A percentile compares a stretch with the other conserved stretches of the same genome.
Evolutionary conservation across 2,113 vertebrate species (phyloP).

Genomic region (Leucopsar rothschildi): DNA sequence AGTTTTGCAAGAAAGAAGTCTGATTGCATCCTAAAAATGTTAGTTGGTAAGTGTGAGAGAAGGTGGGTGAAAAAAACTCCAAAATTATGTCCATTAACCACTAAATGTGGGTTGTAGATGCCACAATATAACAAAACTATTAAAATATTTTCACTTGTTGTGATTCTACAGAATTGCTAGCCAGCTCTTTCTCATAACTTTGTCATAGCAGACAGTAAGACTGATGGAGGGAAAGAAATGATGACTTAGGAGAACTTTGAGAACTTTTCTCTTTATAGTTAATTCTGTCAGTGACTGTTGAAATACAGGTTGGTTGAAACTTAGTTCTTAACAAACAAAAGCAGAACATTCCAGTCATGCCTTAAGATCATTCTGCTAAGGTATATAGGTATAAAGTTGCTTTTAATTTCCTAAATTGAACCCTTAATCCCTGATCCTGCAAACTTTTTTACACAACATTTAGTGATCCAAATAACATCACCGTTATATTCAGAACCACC

Average conservation of each 20-base stretch:
- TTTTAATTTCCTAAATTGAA: background rate
- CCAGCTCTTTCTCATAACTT: background rate
- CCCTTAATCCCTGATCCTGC: background rate
- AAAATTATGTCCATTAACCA: background rate
- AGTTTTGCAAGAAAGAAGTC: background rate
- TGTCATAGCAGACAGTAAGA: background rate
- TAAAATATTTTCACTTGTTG: background rate
- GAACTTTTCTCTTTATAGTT: background rate
- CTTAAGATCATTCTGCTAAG: background rate
- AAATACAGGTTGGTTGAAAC: background rate
- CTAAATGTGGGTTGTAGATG: background rate
- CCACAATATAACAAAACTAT: background rate
- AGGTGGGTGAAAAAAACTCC: background rate
- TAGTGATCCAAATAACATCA: background rate
- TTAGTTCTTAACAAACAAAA: background rate
- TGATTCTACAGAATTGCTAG: background rate
- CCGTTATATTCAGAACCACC: background rate
- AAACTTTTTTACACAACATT: background rate
- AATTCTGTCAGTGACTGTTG: background rate
- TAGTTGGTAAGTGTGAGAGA: background rate
- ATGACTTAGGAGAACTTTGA: background rate
- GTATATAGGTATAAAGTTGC: background rate
- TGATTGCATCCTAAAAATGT: background rate
- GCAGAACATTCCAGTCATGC: background rate
- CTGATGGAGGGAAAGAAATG: background rate